Base-by-base conservation (phyloP, 2,797 vertebrate species). In the Eospalax fontanierii region DNA sequence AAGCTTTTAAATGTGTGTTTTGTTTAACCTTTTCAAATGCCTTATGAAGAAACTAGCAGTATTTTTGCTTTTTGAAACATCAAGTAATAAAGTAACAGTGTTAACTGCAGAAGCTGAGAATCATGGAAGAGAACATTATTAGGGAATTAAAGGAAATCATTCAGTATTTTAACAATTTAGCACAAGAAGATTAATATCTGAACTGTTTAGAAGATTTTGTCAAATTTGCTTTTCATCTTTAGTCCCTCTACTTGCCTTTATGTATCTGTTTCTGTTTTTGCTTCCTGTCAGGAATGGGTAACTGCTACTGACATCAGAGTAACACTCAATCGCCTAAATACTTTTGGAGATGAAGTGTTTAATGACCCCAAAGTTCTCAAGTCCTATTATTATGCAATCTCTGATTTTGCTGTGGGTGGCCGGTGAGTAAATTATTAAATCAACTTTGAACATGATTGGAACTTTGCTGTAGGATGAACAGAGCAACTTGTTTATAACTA, bases 311-410 rank as follows among this genome's bases (percentile, higher is more conserved):
- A 99, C 97, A 99, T 99, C 98, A 98, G 98, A 97, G 99, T 99
- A 96, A 99, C 99, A 80, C 99, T 99, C 96, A 99, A 99, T 98
- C 98, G 99, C 22, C 99, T 99, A 96, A 99, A 99, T 98, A 99
- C 99, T 0, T 99, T 99, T 30, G 99, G 99, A 98, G 99, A 99
- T 80, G 99, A 99, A 98, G 99, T 99, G 63, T 99, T 99, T 98
- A 99, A 99, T 1, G 99, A 99, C 97, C 99, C 99, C 66, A 99
- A 99, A 98, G 99, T 99, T 97, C 99, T 99, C 75, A 99, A 99
- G 98, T 99, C 99, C 30, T 99, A 99, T 93, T 99, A 99, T 97
- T 99, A 99, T 43, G 99, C 99, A 19, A 99, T 99, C 98, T 99
- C 99, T 0, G 99, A 99, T 98, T 99, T 99, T 90, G 99, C 99